Evolutionary conservation across 2,113 vertebrate species (phyloP), one percentile per base, ranked within the genome.

Genomic region (Strigops habroptila): DNA sequence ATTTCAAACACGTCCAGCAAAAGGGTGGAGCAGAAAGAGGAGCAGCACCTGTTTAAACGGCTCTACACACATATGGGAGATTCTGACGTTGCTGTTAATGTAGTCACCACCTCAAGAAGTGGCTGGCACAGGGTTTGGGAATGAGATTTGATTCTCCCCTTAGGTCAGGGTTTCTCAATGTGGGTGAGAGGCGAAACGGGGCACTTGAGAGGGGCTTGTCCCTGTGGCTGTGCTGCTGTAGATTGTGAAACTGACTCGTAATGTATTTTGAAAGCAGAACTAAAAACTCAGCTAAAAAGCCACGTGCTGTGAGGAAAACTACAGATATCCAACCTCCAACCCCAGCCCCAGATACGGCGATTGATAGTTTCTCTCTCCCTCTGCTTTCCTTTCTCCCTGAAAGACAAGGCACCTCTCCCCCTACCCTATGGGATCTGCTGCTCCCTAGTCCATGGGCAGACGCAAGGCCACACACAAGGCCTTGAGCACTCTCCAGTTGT

Each of bases 11-110:
- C 48, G 37, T 88, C 71, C 76, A 90, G 73, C 31, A 44, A 48
- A 81, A 92, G 22, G 27, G 21, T 35, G 57, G 39, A 84, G 77
- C 63, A 70, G 80, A 49, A 88, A 30, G 90, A 86, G 65, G 57
- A 87, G 46, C 23, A 65, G 76, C 33, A 48, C 49, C 52, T 4
- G 0, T 88, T 92, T 89, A 90, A 88, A 67, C 39, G 25, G 9
- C 44, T 65, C 27, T 8, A 0, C 0, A 1, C 21, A 41, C 4
- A 2, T 39, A 46, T 52, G 28, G 0, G 0, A 71, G 52, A 62
- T 86, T 79, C 27, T 77, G 52, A 17, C 1, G 3, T 46, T 75
- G 90, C 49, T 65, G 31, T 77, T 77, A 59, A 63, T 43, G 39
- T 22, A 80, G 52, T 63, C 73, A 46, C 25, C 5, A 1, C 35